Conservation (phyloP, 1,140 invertebrate genomes). For the Euwallacea similis region DNA sequence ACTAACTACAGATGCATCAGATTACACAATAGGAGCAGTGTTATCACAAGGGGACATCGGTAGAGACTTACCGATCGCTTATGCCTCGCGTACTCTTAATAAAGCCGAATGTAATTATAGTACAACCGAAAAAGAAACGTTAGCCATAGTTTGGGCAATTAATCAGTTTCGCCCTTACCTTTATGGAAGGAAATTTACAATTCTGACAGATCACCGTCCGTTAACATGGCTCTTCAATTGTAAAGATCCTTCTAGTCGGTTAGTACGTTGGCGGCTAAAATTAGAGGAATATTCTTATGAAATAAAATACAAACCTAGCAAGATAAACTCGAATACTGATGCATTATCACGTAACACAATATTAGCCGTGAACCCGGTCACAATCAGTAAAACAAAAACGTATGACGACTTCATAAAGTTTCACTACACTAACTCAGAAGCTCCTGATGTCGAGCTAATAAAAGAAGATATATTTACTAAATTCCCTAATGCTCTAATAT, state of each 20-base stretch:
- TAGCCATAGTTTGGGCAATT: constrained; percentile 47
- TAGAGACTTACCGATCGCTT: constrained; percentile 44
- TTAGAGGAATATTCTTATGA: constrained; percentile 56
- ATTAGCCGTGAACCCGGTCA: not conserved
- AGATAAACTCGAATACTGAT: constrained; percentile 52
- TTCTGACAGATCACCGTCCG: constrained; percentile 37
- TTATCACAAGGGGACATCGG: constrained; percentile 42
- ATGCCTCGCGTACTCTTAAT: constrained; percentile 45
- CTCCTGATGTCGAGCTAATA: constrained; percentile 38
- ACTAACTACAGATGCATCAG: constrained; percentile 53
- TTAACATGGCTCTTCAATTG: constrained; percentile 50
- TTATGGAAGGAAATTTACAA: constrained; percentile 29
- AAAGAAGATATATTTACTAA: constrained; percentile 41
- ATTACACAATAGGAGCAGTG: constrained; percentile 50
- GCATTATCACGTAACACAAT: constrained; percentile 41
- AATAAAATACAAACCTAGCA: constrained; percentile 54
- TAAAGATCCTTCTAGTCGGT: constrained; percentile 52
- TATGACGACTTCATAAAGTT: constrained; percentile 47
- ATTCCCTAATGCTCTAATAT: constrained; percentile 43
- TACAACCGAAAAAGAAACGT: constrained; percentile 43
- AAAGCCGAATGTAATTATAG: constrained; percentile 44
- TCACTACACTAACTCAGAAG: constrained; percentile 43
- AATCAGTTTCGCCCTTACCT: constrained; percentile 28
- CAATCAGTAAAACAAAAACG: constrained; percentile 2
- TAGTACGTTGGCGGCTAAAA: constrained; percentile 55